These are phyloP conservation scores for Odontesthes bonariensis DNA, from an alignment of 2,113 vertebrate genomes.

Conservation along the genomic window DNA sequence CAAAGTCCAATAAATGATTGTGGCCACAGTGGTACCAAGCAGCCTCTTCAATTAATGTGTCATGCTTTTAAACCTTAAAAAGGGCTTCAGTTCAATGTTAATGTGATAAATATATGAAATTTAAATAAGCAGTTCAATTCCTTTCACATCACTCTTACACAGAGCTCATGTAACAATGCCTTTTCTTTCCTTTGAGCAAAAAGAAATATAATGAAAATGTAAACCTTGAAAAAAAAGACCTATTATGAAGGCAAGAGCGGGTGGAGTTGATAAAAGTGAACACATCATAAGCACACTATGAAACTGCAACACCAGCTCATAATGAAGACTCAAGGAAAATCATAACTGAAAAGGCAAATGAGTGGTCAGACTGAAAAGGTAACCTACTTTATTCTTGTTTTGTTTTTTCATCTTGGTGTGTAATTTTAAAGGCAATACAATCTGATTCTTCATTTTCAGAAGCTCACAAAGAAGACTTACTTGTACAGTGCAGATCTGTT, in stretches of 20 bases:
- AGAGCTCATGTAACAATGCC: background rate
- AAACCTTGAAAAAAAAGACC: background rate
- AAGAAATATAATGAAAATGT: constrained; percentile 6
- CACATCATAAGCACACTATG: constrained; percentile 9
- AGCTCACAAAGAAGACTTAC: constrained; percentile 81
- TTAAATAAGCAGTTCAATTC: background rate
- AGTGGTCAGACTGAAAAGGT: background rate
- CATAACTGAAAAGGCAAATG: background rate
- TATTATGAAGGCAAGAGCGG: constrained; percentile 21
- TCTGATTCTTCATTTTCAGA: background rate
- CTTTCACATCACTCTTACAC: background rate
- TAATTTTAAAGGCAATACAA: background rate
- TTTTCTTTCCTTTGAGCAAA: background rate
- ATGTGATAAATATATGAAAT: background rate
- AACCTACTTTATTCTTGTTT: background rate
- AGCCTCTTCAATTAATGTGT: background rate
- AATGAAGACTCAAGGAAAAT: background rate
- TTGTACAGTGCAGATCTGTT: constrained; percentile 96
- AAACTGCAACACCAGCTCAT: constrained; percentile 24
- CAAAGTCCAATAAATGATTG: background rate
- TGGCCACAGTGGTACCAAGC: background rate
- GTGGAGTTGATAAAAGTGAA: constrained; percentile 34
- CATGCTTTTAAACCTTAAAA: background rate
- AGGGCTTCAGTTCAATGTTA: background rate
- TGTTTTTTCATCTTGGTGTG: background rate